Base-by-base conservation (phyloP, 2,113 vertebrate species). In the Vanacampus margaritifer region DNA sequence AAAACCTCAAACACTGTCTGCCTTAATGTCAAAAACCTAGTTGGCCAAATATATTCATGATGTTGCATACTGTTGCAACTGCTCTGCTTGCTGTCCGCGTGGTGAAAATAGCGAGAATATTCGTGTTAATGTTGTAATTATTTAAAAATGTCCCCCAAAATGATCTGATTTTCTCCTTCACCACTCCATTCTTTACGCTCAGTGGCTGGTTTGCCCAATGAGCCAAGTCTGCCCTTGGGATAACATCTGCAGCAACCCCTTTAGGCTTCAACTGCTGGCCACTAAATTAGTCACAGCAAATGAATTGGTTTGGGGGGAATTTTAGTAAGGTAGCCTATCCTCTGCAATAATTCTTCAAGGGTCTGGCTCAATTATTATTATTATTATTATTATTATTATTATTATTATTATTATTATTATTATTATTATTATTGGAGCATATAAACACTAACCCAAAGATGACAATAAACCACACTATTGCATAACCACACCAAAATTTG, bases 161-260 rank as follows among this genome's bases (percentile, higher is more conserved):
- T 62, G 36, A 13, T 62, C 60, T 26, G n/a, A 26, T 41, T 65
- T 65, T 65, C 63, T 50, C 45, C 45, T 50, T 65, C 63, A 65
- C 17, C 45, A 36, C 45, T 37, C 21, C 43, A 17, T 53, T 51
- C 12, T 51, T 26, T 36, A 45, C n/a, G 24, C 45, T 41, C 21
- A 36, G 63, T 65, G 45, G 46, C 63, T 36, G 63, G 45, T 50
- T 48, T 50, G 32, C 45, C 63, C 45, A 50, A 46, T 36, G 46
- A 51, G 46, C 32, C 63, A 16, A 46, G 10, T 50, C 54, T 32
- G 39, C 39, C 61, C 24, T 37, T 41, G 46, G 24, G 39, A 39
- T 39, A 39, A 24, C 46, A n/a, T 46, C 35, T 58, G 41, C 24
- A 51, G 3, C n/a, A 35, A 7, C 41, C 41, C 62, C 3, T 6